A percentile compares a stretch with the other conserved stretches of the same genome.
These are phyloP conservation scores for Eucera pruinosa DNA, from an alignment of 2,888 invertebrate species.

Conservation along the genomic window DNA sequence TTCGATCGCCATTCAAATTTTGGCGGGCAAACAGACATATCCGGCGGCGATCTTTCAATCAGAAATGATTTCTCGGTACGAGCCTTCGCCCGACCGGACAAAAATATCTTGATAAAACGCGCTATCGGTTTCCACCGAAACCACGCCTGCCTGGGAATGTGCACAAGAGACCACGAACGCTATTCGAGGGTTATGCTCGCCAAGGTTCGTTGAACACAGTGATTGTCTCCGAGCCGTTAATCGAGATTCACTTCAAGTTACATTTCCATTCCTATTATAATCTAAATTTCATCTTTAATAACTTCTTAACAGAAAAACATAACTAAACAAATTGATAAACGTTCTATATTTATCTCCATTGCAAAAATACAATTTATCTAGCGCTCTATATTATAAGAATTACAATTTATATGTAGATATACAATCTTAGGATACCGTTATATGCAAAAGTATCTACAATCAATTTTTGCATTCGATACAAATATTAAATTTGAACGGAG, in stretches of 20 bases:
- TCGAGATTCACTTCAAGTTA: conserved; percentile 12
- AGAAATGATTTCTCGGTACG: neutral
- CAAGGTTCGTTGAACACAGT: conserved; percentile 58
- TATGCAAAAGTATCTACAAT: neutral
- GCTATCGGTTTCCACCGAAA: conserved; percentile 53
- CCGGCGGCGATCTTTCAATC: conserved; percentile 33
- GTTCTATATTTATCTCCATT: neutral
- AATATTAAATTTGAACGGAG: neutral
- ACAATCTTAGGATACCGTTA: neutral
- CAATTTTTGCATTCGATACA: neutral
- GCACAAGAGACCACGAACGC: conserved; percentile 41
- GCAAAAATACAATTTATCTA: neutral
- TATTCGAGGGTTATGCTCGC: conserved; percentile 51
- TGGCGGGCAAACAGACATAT: conserved; percentile 54
- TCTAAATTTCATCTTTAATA: neutral
- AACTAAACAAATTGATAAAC: conserved; percentile 1
- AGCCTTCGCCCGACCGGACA: conserved; percentile 15
- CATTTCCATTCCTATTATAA: neutral
- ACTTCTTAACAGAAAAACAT: neutral
- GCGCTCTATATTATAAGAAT: neutral
- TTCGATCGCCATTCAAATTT: conserved; percentile 53
- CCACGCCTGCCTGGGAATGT: conserved; percentile 62
- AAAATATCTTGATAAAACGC: conserved; percentile 54
- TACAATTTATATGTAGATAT: neutral
- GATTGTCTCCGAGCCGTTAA: conserved; percentile 20